Base-by-base conservation (phyloP, 2,888 invertebrate genomes). In the Steinernema scapterisci region DNA sequence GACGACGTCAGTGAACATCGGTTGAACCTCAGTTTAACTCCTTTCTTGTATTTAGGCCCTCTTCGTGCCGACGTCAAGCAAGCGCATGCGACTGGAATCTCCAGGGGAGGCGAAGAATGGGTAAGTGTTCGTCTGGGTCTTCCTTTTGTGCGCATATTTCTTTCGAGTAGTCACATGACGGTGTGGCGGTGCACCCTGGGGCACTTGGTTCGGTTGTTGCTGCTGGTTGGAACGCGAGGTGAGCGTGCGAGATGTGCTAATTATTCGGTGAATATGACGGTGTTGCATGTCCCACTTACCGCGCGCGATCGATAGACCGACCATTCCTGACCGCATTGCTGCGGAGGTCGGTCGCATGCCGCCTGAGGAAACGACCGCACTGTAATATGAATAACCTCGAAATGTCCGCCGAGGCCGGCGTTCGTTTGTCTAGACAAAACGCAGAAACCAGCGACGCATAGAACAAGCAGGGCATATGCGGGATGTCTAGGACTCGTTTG, bases 41-140 rank as follows among this genome's bases (percentile, higher is more conserved):
- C 3, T 3, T 23, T 11, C 1, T 19, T 31, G 19, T 21, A 16
- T 70, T 73, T 70, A 27, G 71, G 80, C 77, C 5, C 71, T 76
- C 13, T 80, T 51, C 23, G 79, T 83, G 71, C 86, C 84, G 6
- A 80, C 82, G 19, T 81, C 79, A 38, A 75, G 77, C 70, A 86
- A 86, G 75, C 79, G 83, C 74, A 78, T 84, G 73, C 86, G 86
- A 72, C 71, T 83, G 13, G 86, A 85, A 48, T 86, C 85, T 31
- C 86, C 86, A 19, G 86, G 85, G n/a, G 85, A 86, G 78, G 85
- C 86, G 11, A 75, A 77, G 77, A 78, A 82, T 54, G 38, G 63
- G 71, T 25, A 31, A 21, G 73, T 38, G 38, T 38, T 38, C 38
- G 56, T n/a, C 19, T 13, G 9, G 11, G 11, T n/a, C 27, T 31